Base-by-base conservation (phyloP, 2,797 vertebrate species). In the Chelidonichthys spinosus region DNA sequence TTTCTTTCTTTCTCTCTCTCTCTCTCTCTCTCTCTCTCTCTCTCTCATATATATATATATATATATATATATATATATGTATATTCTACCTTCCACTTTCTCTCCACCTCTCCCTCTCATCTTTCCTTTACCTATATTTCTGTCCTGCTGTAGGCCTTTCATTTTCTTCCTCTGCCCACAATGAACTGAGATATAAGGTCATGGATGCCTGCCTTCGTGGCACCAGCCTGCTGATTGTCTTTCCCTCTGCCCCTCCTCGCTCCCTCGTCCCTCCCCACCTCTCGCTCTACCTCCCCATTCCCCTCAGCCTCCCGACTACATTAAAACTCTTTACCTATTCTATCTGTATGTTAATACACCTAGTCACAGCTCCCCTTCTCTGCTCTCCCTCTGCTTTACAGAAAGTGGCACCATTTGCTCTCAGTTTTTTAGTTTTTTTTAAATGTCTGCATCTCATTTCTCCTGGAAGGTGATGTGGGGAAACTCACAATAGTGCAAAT, bases 251-350 rank as follows among this genome's bases (percentile, higher is more conserved):
- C 69, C 61, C 49, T 78, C 58, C 73, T 82, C 68, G 35, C 83
- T 77, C 78, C 74, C 62, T 67, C 54, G 56, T 74, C 79, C 72
- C 67, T 79, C 65, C 56, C 76, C 78, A 65, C 63, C 63, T 77
- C 82, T 83, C 74, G 37, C 68, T 75, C 79, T 76, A 42, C 89
- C 89, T 91, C 93, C 86, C 91, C 90, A 87, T 94, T 93, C 92
- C 69, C 81, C 84, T 25, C 91, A 79, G 91, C 94, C 95, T 89
- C 86, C 92, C 89, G 78, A 96, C 95, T 96, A 95, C 96, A 97
- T 97, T 97, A 97, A 97, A 96, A 96, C 94, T 95, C 96, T 96
- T 96, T 96, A 96, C 95, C 95, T 97, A 96, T 96, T 97, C 97
- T 96, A 97, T 98, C 96, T 97, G 96, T 97, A 98, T 97, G 97